These are phyloP conservation scores for Coilia nasus DNA, from an alignment of 2,797 vertebrate genomes.

Conservation along the genomic window DNA sequence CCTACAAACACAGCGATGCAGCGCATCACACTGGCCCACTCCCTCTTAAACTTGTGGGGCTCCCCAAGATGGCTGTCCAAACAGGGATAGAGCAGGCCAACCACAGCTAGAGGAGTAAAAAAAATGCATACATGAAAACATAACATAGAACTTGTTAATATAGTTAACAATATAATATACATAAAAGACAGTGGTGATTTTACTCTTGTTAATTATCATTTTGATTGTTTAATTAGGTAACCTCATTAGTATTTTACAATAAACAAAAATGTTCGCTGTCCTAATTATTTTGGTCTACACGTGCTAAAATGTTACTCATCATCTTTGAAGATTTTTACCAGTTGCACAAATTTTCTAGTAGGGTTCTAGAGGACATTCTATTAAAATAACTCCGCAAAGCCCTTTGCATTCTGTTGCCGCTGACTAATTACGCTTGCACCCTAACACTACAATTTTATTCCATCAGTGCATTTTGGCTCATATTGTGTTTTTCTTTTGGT, in stretches of 20 bases:
- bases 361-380: neutral
- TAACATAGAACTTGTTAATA: neutral
- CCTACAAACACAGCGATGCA: constrained; percentile 97
- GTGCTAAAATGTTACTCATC: neutral
- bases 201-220: no score
- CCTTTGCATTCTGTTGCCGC: no score
- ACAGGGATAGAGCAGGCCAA: constrained; percentile 94
- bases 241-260: no score
- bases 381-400: neutral
- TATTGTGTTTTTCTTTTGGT: neutral
- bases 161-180: neutral
- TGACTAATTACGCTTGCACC: no score
- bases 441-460: no score
- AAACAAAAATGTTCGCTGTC: no score
- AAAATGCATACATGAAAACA: constrained; percentile 7
- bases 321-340: neutral
- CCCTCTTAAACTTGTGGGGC: constrained; percentile 97
- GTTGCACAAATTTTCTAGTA: neutral
- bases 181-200: neutral
- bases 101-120: constrained; percentile 80
- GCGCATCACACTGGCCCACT: constrained; percentile 99
- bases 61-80: constrained; percentile 96
- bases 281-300: neutral
- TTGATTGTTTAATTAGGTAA: no score
- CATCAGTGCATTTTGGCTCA: no score